Conservation (phyloP, 2,888 invertebrate species). For the Aricia artaxerxes region DNA sequence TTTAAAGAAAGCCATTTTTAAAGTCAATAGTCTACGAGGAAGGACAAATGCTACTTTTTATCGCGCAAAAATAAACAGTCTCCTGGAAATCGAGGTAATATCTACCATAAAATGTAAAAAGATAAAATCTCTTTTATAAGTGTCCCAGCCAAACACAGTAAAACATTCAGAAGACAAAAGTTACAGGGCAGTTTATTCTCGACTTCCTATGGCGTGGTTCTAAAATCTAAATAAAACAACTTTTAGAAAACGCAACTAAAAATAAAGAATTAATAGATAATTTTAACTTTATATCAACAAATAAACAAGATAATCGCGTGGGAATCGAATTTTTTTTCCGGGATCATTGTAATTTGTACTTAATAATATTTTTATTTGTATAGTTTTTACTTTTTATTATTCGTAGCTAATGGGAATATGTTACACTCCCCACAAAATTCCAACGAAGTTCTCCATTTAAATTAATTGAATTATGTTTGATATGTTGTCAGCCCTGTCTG, state of each 20-base stretch:
- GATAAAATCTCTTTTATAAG: neutral
- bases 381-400: neutral
- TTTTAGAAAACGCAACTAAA: neutral
- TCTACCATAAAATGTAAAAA: neutral
- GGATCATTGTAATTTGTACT: neutral
- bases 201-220: neutral
- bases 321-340: too few species aligned
- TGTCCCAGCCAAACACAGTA: neutral
- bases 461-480: conserved; percentile 22
- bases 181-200: neutral
- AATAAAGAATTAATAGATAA: neutral
- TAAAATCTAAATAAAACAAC: neutral
- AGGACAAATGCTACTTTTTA: too few species aligned
- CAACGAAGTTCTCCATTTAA: conserved; percentile 32
- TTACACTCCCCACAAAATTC: neutral
- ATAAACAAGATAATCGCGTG: too few species aligned
- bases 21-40: too few species aligned
- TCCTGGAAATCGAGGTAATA: neutral
- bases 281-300: neutral
- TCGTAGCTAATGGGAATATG: neutral
- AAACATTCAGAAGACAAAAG: neutral
- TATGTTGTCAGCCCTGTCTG: conserved; percentile 25
- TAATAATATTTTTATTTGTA: neutral
- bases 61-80: too few species aligned
- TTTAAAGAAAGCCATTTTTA: neutral